These are phyloP conservation scores for Drosophila tsacasi DNA, from an alignment of 1,140 invertebrate species.

Conservation along the genomic window DNA sequence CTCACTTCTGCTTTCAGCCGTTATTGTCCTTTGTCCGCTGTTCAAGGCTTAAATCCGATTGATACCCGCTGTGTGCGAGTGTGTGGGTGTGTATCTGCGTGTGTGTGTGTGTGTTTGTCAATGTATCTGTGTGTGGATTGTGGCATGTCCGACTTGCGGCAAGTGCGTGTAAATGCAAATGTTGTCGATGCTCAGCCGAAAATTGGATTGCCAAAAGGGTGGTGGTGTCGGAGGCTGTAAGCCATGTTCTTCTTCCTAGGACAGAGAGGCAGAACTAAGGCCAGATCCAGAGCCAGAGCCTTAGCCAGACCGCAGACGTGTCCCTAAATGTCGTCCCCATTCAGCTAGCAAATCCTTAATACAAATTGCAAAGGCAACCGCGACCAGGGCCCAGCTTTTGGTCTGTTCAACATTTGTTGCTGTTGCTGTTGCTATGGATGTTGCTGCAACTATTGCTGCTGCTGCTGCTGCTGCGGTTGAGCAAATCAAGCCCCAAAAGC, in stretches of 20 bases:
- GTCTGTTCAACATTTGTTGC: conserved; percentile 55
- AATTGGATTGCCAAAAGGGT: conserved; percentile 66
- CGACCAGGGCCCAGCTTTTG: conserved; percentile 59
- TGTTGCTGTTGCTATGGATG: conserved; percentile 24
- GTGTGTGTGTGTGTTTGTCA: neutral
- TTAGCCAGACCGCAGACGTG: conserved; percentile 57
- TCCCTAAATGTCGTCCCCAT: conserved; percentile 44
- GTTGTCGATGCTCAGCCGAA: conserved; percentile 76
- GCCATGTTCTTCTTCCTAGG: conserved; percentile 30
- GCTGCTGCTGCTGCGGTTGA: conserved; percentile 51
- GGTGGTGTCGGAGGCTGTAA: conserved; percentile 8
- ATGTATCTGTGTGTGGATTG: conserved; percentile 36
- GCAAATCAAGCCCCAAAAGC: conserved; percentile 13
- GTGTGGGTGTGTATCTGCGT: neutral
- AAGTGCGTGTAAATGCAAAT: conserved; percentile 82
- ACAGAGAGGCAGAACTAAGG: neutral
- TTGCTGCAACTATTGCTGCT: conserved; percentile 17
- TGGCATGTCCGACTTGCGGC: conserved; percentile 72
- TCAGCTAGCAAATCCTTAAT: conserved; percentile 73
- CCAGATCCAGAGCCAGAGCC: conserved; percentile 7
- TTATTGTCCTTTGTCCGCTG: conserved; percentile 25
- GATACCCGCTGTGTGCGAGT: conserved; percentile 27
- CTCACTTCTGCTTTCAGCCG: conserved; percentile 10
- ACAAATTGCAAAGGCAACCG: conserved; percentile 80
- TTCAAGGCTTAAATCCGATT: conserved; percentile 48